These are phyloP conservation scores for Malacoctenus gilli DNA, from an alignment of 2,797 vertebrate species.

Conservation along the genomic window DNA sequence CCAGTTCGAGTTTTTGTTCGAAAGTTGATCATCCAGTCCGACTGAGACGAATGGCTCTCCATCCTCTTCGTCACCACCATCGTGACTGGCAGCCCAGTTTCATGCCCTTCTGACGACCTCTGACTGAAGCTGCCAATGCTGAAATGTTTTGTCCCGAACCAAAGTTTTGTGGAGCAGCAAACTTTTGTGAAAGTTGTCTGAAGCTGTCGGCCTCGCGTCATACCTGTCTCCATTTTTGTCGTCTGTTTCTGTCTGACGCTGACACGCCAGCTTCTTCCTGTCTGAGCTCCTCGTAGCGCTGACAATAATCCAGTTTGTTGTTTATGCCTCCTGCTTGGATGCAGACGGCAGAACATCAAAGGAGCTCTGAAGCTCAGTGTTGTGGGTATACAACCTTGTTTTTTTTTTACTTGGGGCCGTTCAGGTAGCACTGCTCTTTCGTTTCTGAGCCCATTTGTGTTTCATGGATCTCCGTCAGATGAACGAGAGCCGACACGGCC, in stretches of 20 bases:
- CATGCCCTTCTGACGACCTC: background rate
- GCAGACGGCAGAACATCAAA: constrained; percentile 20
- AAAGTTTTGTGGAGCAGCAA: too few species aligned
- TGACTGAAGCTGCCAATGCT: too few species aligned
- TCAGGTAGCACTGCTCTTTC: background rate
- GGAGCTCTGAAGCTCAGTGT: too few species aligned
- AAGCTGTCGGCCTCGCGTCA: too few species aligned
- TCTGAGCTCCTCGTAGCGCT: background rate
- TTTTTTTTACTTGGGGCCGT: background rate
- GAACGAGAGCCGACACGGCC: too few species aligned
- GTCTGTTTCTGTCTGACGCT: background rate
- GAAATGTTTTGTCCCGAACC: too few species aligned
- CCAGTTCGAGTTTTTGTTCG: background rate
- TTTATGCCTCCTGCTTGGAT: constrained; percentile 1
- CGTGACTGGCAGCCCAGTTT: background rate
- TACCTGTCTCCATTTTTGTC: too few species aligned
- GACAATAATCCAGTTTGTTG: constrained; percentile 9
- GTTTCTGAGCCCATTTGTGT: background rate
- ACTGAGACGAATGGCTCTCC: background rate
- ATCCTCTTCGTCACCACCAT: background rate
- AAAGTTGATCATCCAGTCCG: constrained; percentile 3
- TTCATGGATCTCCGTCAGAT: background rate
- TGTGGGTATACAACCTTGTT: too few species aligned
- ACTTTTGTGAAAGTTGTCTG: background rate
- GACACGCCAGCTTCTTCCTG: background rate